Percentiles rank a stretch among this genome's conserved stretches.
Conservation (phyloP, 2,797 vertebrate species). For the Muraenolepis orangiensis region DNA sequence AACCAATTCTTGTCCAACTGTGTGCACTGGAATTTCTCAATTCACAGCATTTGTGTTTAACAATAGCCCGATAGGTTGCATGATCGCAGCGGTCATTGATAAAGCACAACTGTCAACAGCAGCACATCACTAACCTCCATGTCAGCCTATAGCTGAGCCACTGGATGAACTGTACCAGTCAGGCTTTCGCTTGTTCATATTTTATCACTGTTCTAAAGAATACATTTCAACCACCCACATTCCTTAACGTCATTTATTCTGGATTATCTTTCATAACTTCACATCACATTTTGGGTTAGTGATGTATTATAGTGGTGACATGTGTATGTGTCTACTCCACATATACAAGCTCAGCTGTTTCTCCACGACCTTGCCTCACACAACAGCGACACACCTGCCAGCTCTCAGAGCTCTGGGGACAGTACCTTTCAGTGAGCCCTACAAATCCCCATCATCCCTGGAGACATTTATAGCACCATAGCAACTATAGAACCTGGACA, state of each 20-base stretch:
- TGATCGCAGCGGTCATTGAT: constrained; percentile 45
- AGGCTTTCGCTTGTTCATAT: not conserved
- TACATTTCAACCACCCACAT: not conserved
- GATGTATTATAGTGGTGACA: no score
- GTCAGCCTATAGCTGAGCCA: not conserved
- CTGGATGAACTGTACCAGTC: constrained; percentile 23
- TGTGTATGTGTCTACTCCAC: no score
- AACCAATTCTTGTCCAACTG: constrained; percentile 12
- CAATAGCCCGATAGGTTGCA: constrained; percentile 33
- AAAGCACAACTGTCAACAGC: constrained; percentile 54
- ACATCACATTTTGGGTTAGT: no score
- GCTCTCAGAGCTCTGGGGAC: not conserved
- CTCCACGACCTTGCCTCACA: no score
- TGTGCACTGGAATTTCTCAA: constrained; percentile 35
- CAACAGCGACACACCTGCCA: no score
- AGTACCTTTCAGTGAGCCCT: constrained; percentile 5
- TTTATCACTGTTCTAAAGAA: not conserved
- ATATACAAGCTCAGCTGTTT: constrained; percentile 20
- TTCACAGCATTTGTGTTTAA: constrained; percentile 35
- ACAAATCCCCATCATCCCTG: constrained; percentile 9
- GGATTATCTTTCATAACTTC: no score
- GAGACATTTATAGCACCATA: not conserved
- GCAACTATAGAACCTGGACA: no score
- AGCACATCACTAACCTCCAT: constrained; percentile 12
- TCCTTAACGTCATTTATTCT: not conserved